A percentile compares a stretch with the other conserved stretches of the same genome.
Conservation (phyloP, 2,113 vertebrate genomes). For the Xenopus laevis region DNA sequence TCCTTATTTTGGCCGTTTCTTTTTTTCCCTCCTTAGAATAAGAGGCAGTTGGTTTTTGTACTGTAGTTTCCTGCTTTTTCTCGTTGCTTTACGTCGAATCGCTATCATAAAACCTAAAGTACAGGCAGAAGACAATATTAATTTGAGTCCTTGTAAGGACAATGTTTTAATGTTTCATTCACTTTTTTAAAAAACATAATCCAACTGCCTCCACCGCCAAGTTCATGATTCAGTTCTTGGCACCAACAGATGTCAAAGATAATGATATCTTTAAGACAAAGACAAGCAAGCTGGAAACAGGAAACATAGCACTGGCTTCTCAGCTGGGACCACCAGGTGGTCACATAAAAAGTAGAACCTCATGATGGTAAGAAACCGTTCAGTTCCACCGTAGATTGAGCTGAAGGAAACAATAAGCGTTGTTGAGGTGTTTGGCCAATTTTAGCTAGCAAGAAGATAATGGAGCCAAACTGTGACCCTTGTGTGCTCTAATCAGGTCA, state of each 20-base stretch:
- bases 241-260: slow-evolving; percentile 23
- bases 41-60: slow-evolving; percentile 31
- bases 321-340: not conserved
- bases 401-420: not conserved
- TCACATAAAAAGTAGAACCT: slow-evolving; percentile 2
- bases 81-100: slow-evolving; percentile 8
- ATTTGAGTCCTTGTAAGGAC: not conserved
- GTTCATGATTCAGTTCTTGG: slow-evolving; percentile 11
- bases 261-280: slow-evolving; percentile 4
- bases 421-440: not conserved
- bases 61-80: slow-evolving; percentile 40
- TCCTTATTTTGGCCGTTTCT: slow-evolving; percentile 9
- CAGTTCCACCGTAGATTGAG: not conserved
- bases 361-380: not conserved
- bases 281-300: not conserved
- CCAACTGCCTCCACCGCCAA: slow-evolving; percentile 35
- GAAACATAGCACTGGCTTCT: not conserved
- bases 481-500: slow-evolving; percentile 1
- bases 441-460: not conserved
- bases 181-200: slow-evolving; percentile 3
- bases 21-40: slow-evolving; percentile 25
- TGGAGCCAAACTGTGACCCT: not conserved
- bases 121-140: not conserved
- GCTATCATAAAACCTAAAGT: slow-evolving; percentile 20
- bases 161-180: not conserved